Base-by-base conservation (phyloP, 2,113 vertebrate species). In the Chelonoidis abingdonii region DNA sequence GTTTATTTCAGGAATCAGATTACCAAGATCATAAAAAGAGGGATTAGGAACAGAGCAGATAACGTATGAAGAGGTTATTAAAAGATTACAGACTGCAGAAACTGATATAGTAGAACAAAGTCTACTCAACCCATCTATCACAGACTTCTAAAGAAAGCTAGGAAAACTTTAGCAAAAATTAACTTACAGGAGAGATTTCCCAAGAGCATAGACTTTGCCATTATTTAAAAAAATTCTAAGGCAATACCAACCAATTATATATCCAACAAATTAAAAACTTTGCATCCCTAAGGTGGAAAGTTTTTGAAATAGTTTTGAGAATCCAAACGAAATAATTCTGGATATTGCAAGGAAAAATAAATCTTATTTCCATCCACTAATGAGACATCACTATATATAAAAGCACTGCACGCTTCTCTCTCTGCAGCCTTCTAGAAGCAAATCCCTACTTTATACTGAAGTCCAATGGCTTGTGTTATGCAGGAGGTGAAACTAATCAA, bases 11-110 rank as follows among this genome's bases (percentile, higher is more conserved):
- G 44, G 76, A 97, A 95, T 95, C 83, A 88, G 93, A 95, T 96
- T 95, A 94, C 56, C 9, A 80, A 94, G 21, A 29, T 75, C 90
- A 52, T 86, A 88, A 95, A 47, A 80, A 91, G 27, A 94, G 65
- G 91, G 93, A 95, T 96, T 96, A 94, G 35, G 69, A 95, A 87
- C 16, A 88, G 41, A 92, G 88, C 6, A 92, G 94, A 92, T 97
- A 97, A 91, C 65, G 93, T 35, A 6, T 84, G 85, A 97, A 93
- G 89, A 95, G 29, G n/a, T 87, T 97, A 87, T 96, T 96, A 96
- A 95, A 96, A 94, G 92, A 94, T 96, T 95, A 95, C n/a, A 65
- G 83, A 88, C 10, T 50, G n/a, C 85, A 88, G 44, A 80, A 95
- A 88, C 13, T 89, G 95, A 94, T 94, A 86, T 44, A 90, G 56